Percentiles rank a stretch among this genome's conserved stretches.
phyloP scores from a whole-genome alignment of 1,140 invertebrate species.

The Bombus terrestris region DNA sequence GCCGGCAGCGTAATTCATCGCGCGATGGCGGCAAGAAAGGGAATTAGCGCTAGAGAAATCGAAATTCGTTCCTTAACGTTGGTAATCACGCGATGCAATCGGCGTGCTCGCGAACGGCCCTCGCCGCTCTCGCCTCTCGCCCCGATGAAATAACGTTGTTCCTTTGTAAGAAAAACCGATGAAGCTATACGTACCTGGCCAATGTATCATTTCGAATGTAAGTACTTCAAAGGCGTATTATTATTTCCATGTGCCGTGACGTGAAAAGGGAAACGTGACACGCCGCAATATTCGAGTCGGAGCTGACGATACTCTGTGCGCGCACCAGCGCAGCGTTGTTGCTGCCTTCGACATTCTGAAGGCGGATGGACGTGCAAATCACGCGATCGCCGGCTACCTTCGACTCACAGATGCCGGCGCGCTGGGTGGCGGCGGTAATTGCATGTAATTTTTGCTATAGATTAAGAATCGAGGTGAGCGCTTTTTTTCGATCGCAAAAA shows the following conservation, averaged over 20 bases:
- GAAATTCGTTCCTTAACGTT: constrained; percentile 4
- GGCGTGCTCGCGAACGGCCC: neutral
- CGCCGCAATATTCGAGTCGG: constrained; percentile 60
- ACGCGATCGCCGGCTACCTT: constrained; percentile 67
- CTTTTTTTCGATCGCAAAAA: constrained; percentile 56
- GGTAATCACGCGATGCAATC: constrained; percentile 19
- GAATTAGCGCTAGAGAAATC: constrained; percentile 12
- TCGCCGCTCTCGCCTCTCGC: neutral
- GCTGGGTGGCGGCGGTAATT: constrained; percentile 70
- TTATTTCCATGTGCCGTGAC: constrained; percentile 65
- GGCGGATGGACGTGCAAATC: constrained; percentile 64
- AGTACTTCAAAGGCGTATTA: constrained; percentile 62
- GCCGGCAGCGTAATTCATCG: constrained; percentile 7
- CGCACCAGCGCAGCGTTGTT: constrained; percentile 30
- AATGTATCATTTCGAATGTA: constrained; percentile 50
- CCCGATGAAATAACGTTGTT: neutral
- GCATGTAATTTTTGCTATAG: constrained; percentile 71
- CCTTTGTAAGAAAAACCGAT: constrained; percentile 32
- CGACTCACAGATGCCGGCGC: constrained; percentile 68
- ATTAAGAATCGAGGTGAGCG: constrained; percentile 67
- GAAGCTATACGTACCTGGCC: constrained; percentile 25
- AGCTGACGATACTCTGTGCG: constrained; percentile 49
- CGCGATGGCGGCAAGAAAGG: neutral
- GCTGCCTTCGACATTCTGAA: constrained; percentile 55
- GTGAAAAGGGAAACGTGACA: constrained; percentile 66